Conservation (phyloP, 2,113 vertebrate species). For the Corythaixoides concolor region DNA sequence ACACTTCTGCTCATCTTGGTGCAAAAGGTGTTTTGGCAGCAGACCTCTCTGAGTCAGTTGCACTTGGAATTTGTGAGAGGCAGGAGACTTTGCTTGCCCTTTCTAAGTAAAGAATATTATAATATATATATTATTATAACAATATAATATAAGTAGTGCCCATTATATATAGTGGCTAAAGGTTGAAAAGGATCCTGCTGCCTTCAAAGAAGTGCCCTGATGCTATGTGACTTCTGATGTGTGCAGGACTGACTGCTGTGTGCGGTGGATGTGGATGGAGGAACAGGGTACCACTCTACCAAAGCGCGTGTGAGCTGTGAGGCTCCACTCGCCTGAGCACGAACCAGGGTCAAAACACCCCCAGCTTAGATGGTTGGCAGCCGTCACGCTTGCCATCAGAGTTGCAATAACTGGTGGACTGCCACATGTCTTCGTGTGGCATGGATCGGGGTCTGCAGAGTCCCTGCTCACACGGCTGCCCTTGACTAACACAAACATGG, state of each 20-base stretch:
- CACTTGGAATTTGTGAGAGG: background rate
- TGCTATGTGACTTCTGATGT: background rate
- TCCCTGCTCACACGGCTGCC: background rate
- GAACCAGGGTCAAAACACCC: background rate
- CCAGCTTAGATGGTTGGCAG: background rate
- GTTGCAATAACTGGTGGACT: background rate
- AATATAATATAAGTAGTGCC: conserved; percentile 39
- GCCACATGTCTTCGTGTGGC: background rate
- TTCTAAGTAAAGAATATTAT: conserved; percentile 46
- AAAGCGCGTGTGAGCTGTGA: background rate
- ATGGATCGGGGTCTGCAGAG: background rate
- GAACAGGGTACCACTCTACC: background rate
- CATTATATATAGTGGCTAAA: conserved; percentile 34
- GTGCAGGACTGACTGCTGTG: background rate
- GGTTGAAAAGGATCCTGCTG: background rate
- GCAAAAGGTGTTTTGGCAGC: background rate
- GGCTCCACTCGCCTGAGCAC: background rate
- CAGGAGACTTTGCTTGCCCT: background rate
- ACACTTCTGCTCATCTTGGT: background rate
- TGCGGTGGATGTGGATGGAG: background rate
- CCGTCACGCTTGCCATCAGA: background rate
- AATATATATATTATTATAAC: conserved; percentile 40
- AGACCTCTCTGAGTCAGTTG: background rate
- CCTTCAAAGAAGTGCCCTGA: background rate
- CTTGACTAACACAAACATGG: background rate